phyloP scores from a whole-genome alignment of 2,888 invertebrate species.

The Xestobium rufovillosum region DNA sequence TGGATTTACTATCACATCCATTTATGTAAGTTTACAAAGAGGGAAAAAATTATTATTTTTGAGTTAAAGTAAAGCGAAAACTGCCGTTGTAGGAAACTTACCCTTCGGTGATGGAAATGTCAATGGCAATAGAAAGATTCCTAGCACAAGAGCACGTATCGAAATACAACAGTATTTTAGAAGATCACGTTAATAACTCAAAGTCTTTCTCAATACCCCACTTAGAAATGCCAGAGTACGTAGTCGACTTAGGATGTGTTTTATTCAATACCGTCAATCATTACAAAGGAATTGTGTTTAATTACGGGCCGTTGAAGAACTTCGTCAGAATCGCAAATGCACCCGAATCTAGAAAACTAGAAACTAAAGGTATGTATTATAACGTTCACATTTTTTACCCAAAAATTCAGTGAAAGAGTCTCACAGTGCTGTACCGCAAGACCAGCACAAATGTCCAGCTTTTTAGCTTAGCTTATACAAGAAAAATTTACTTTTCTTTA shows the following conservation, averaged over 20 bases:
- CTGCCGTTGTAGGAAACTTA: slow-evolving; percentile 40
- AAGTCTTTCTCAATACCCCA: slow-evolving; percentile 44
- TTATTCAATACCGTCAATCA: slow-evolving; percentile 44
- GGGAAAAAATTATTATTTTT: not conserved
- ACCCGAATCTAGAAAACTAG: too few relatives aligned
- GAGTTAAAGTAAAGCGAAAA: not conserved
- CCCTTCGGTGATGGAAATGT: slow-evolving; percentile 53
- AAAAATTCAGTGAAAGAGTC: too few relatives aligned
- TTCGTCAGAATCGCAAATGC: slow-evolving; percentile 6
- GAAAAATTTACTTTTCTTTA: too few relatives aligned
- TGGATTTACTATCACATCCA: slow-evolving; percentile 35
- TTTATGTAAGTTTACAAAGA: slow-evolving; percentile 22
- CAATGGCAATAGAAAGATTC: slow-evolving; percentile 53
- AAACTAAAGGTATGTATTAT: too few relatives aligned
- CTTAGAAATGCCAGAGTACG: slow-evolving; percentile 46
- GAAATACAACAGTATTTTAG: slow-evolving; percentile 39
- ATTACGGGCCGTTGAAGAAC: slow-evolving; percentile 49
- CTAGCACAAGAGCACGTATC: slow-evolving; percentile 45
- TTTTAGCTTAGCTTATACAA: too few relatives aligned
- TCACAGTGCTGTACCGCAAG: too few relatives aligned
- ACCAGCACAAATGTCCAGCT: too few relatives aligned
- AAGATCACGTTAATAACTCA: slow-evolving; percentile 30
- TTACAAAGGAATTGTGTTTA: slow-evolving; percentile 45
- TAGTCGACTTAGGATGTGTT: slow-evolving; percentile 52
- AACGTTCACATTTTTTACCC: too few relatives aligned